These are phyloP conservation scores for Stratiomys singularior DNA, from an alignment of 2,888 invertebrate species.

Conservation along the genomic window DNA sequence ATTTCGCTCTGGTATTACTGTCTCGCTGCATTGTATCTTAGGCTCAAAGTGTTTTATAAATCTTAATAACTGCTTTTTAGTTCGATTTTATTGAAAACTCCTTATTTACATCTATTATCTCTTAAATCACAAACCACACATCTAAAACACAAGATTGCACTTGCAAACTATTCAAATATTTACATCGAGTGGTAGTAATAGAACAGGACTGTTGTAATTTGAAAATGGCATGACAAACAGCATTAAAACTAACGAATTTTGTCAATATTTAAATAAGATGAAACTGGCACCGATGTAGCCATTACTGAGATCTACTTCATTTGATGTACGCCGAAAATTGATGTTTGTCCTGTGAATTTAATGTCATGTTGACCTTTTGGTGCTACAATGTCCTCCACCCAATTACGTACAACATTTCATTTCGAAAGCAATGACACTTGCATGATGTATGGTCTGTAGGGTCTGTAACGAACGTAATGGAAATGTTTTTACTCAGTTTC, in stretches of 20 bases:
- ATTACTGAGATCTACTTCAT: background rate
- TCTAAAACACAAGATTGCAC: no score
- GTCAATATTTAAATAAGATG: conserved; percentile 6
- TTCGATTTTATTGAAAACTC: no score
- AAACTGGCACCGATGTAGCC: background rate
- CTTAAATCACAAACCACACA: no score
- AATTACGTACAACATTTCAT: background rate
- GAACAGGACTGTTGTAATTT: no score
- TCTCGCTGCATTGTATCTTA: no score
- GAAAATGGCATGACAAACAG: no score
- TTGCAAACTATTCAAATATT: no score
- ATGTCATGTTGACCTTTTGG: conserved; percentile 5
- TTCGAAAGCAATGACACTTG: background rate
- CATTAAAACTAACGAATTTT: background rate
- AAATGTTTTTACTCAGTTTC: background rate
- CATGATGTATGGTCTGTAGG: background rate
- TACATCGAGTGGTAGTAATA: no score
- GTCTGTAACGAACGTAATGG: background rate
- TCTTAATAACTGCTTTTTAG: no score
- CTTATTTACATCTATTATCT: no score
- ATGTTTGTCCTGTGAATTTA: background rate
- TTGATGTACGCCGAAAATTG: background rate
- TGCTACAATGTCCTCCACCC: background rate
- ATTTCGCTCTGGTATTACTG: no score
- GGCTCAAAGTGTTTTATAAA: no score